Base-by-base conservation (phyloP, 2,888 invertebrate species). In the Neocrepidodera transversa region DNA sequence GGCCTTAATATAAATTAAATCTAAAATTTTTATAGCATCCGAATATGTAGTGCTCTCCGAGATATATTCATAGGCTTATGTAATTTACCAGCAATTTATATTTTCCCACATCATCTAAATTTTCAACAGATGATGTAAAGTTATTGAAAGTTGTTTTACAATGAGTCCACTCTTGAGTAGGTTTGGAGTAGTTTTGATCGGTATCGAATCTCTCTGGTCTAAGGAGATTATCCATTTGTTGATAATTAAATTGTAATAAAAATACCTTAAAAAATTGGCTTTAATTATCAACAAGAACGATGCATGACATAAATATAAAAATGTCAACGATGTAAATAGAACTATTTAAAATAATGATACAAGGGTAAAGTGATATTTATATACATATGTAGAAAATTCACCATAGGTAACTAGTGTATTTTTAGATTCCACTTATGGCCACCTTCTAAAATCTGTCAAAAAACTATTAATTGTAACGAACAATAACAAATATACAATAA, bases 61-160 rank as follows among this genome's bases (percentile, higher is more conserved):
- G n/a, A 20, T 42, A 47, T 17, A 23, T 17, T 1, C 7, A 47
- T 17, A 35, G 28, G 35, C 32, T 47, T 23, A 53, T 13, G 43
- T 53, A 53, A 14, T 43, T 53, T 28, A 40, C 43, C 2, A 54
- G 54, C 1, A 54, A 36, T 28, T 35, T 18, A 10, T 45, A n/a
- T 35, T 47, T 43, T 4, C 35, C n/a, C 32, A 10, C 18, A n/a
- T 6, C 28, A 35, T 23, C 11, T 26, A 11, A n/a, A 23, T 16
- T 18, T 13, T 20, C 14, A 28, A 28, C 10, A 20, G 13, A 23
- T 4, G 20, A 23, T 14, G 47, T 4, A 18, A 45, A 45, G 26
- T 45, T 45, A 36, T 36, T 26, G 13, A 54, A 54, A 8, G 47
- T 54, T 17, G 7, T 16, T 23, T 17, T 23, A 23, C 23, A 45